Evolutionary conservation across 1,140 invertebrate species (phyloP).

Genomic region (Drosophila albomicans): DNA sequence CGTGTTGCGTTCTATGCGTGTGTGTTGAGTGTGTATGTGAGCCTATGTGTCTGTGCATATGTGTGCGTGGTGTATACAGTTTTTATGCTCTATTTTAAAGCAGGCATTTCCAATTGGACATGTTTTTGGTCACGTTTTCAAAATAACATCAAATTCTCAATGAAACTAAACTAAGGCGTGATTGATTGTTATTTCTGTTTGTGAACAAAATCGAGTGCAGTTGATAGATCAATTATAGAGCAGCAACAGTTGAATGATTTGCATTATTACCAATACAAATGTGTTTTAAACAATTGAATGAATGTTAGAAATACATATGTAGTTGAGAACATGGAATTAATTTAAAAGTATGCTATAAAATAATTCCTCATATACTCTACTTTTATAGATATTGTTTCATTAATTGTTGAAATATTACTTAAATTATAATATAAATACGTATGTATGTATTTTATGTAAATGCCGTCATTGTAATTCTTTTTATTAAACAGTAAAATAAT

Average conservation of each 20-base stretch:
- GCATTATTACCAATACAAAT: not conserved
- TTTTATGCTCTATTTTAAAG: conserved; percentile 55
- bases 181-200: not conserved
- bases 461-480: not conserved
- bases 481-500: not conserved
- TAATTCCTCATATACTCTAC: too few relatives aligned
- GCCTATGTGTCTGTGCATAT: conserved; percentile 26
- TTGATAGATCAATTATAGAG: not conserved
- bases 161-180: not conserved
- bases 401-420: not conserved
- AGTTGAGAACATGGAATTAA: not conserved
- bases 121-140: conserved; percentile 16
- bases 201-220: not conserved
- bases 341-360: too few relatives aligned
- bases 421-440: not conserved
- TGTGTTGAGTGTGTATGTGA: conserved; percentile 20
- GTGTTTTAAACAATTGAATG: not conserved
- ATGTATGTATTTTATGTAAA: too few relatives aligned
- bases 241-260: not conserved
- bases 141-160: not conserved
- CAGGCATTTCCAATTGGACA: conserved; percentile 15
- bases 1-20: conserved; percentile 60
- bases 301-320: not conserved
- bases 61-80: conserved; percentile 65
- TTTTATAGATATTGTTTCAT: too few relatives aligned